Percentiles rank a stretch among this genome's conserved stretches.
Conservation (phyloP, 2,888 invertebrate genomes). For the Metopia argyrocephala region DNA sequence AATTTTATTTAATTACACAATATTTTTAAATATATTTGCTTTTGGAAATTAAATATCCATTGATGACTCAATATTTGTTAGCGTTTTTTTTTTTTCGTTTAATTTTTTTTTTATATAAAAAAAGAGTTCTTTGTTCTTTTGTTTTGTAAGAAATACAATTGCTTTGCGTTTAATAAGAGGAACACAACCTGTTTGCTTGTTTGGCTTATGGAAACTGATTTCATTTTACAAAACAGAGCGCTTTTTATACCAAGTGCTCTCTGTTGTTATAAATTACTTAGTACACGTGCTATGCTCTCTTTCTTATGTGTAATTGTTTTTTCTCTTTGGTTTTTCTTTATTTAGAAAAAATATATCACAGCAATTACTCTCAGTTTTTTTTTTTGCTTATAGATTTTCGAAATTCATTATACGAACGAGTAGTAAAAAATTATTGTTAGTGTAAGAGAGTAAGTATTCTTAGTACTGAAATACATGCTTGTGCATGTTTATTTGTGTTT, state of each 20-base stretch:
- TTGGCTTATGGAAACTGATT: slow-evolving; percentile 64
- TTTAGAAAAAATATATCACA: slow-evolving; percentile 4
- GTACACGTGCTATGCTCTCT: slow-evolving; percentile 41
- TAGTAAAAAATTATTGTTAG: too few relatives aligned
- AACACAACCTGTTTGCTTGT: slow-evolving; percentile 61
- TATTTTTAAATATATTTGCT: slow-evolving; percentile 38
- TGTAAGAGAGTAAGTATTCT: background rate
- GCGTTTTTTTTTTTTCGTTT: slow-evolving; percentile 2
- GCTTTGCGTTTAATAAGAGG: slow-evolving; percentile 22
- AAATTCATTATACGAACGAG: slow-evolving; percentile 44
- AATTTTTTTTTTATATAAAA: background rate
- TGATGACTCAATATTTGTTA: slow-evolving; percentile 6
- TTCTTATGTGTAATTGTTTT: background rate
- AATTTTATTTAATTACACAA: slow-evolving; percentile 54
- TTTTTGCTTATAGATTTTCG: too few relatives aligned
- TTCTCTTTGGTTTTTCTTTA: background rate
- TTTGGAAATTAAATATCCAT: background rate
- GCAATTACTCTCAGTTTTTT: background rate
- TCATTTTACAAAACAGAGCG: slow-evolving; percentile 47
- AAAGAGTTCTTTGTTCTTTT: slow-evolving; percentile 34
- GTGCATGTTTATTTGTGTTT: background rate
- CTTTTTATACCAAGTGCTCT: slow-evolving; percentile 60
- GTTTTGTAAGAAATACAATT: background rate
- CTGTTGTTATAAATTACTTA: slow-evolving; percentile 13
- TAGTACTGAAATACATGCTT: background rate